Evolutionary conservation across 2,113 vertebrate genomes (phyloP).

Genomic region (Catharus bicknelli): DNA sequence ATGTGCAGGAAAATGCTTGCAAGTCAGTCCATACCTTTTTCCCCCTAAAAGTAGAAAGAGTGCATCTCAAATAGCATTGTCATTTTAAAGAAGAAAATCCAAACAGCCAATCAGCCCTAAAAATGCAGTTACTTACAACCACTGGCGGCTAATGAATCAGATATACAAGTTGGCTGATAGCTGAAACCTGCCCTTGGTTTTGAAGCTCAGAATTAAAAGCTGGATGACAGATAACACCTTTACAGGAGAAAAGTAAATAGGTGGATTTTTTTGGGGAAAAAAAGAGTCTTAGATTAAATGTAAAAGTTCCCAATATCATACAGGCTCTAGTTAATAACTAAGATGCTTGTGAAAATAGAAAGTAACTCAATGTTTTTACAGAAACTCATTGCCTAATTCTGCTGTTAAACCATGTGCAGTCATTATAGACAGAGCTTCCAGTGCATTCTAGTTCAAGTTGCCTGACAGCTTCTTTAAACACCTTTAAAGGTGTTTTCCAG

Average conservation of each 20-base stretch:
- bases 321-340: neutral
- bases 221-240: neutral
- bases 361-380: neutral
- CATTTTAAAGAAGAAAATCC: neutral
- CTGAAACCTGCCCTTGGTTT: neutral
- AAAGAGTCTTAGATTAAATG: neutral
- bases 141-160: neutral
- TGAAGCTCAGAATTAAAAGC: neutral
- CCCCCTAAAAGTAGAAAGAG: neutral
- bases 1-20: neutral
- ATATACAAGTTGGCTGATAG: neutral
- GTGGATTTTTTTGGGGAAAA: accelerated
- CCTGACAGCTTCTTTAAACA: neutral
- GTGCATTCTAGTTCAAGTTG: neutral
- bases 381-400: neutral
- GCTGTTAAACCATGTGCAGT: neutral
- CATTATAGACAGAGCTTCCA: neutral
- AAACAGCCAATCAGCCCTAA: neutral
- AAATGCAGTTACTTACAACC: neutral
- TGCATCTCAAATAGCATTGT: neutral
- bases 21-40: neutral
- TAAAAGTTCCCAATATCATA: neutral
- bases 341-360: neutral
- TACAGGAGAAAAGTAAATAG: neutral
- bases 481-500: neutral